Evolutionary conservation across 2,113 vertebrate species (phyloP).

Genomic region (Drymodes brunneopygia): DNA sequence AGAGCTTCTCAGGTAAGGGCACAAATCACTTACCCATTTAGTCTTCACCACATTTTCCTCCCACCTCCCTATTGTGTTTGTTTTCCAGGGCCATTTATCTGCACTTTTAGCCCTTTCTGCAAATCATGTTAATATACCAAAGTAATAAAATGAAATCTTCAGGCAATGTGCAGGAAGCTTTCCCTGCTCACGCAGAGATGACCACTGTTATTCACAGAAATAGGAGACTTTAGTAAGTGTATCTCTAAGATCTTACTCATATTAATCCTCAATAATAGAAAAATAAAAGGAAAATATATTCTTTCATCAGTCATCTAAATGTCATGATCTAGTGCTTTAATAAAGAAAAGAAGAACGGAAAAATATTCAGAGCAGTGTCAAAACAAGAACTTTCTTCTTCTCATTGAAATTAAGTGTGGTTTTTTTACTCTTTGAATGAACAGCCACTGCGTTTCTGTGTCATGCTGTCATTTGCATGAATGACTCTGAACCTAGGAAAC

Average conservation of each 20-base stretch:
- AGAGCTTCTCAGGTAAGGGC: neutral
- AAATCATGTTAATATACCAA: neutral
- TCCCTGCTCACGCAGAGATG: neutral
- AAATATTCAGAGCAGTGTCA: neutral
- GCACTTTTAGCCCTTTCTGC: neutral
- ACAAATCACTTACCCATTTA: accelerated
- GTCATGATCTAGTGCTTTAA: neutral
- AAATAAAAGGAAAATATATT: neutral
- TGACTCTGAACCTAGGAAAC: neutral
- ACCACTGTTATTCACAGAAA: neutral
- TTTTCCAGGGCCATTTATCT: neutral
- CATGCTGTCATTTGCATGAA: neutral
- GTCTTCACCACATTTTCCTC: neutral
- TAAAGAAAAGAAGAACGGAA: neutral
- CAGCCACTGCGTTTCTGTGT: neutral
- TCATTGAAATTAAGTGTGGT: neutral
- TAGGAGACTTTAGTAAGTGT: neutral
- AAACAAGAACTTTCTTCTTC: neutral
- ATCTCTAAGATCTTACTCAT: neutral
- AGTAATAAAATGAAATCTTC: neutral
- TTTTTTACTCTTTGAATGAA: neutral
- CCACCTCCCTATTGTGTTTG: too few species aligned
- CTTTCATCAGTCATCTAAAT: neutral
- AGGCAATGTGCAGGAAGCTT: neutral
- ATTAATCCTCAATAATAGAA: neutral